Evolutionary conservation across 2,797 vertebrate species (phyloP), one percentile per base, ranked within the genome.

Genomic region (Galaxias olidus): DNA sequence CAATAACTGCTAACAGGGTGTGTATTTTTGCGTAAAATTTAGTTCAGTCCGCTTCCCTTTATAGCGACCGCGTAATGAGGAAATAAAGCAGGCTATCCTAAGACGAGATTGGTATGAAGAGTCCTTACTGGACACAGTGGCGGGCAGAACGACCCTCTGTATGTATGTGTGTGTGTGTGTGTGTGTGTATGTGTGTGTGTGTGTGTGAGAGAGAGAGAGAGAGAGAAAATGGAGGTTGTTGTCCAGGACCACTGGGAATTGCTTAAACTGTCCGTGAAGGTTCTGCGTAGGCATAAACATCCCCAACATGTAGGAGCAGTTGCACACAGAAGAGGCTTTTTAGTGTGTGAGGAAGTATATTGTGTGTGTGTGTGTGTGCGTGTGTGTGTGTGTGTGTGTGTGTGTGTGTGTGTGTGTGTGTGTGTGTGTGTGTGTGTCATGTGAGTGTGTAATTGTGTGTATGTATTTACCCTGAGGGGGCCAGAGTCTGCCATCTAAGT

Each of bases 1-100:
- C 87, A 92, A 87, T 83, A 90, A 90, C 82, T 86, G 89, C 89
- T 89, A 90, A 90, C 89, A 89, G 87, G 90, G 87, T 88, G 88
- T 90, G 84, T 89, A 80, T 89, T 81, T 83, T 86, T 79, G 17
- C 17, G 71, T 82, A 81, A 83, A 80, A 86, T 77, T 74, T 76
- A 88, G 86, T 90, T 87, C 85, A 87, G 81, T 90, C 86, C 77
- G 87, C 89, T 92, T 92, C 87, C 88, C 86, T 91, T 90, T 88
- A 88, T 89, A 89, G 86, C 82, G 86, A 79, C 76, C 72, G 71
- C 84, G 84, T 89, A 89, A 86, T 63, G 69, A 91, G 85, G 88
- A 20, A 41, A 85, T 81, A 80, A 86, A 81, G 61, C 75, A 80
- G 84, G 80, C 86, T 86, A 58, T 18, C 41, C 83, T 79, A 85